Evolutionary conservation across 2,888 invertebrate species (phyloP).

Genomic region (Drosophila colorata): DNA sequence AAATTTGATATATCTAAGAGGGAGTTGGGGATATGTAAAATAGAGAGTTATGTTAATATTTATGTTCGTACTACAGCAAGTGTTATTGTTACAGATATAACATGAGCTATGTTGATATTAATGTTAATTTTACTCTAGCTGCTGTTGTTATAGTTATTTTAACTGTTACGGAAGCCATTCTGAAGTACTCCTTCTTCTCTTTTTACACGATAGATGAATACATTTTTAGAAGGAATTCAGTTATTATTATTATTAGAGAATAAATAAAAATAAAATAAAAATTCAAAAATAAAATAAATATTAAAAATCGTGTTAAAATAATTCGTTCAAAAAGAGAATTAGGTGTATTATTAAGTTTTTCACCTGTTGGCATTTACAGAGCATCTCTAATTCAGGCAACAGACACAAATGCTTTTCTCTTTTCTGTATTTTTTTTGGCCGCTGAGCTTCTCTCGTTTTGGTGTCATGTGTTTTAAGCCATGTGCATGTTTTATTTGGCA

Average conservation of each 20-base stretch:
- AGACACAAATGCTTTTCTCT: constrained; percentile 3
- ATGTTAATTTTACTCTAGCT: background rate
- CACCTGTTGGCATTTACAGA: background rate
- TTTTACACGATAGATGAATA: too few relatives aligned
- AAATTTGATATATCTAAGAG: constrained; percentile 1
- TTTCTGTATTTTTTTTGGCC: constrained; percentile 14
- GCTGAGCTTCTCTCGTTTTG: constrained; percentile 55
- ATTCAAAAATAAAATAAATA: too few relatives aligned
- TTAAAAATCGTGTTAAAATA: too few relatives aligned
- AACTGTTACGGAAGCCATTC: background rate
- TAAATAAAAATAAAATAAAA: too few relatives aligned
- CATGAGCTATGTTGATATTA: too few relatives aligned
- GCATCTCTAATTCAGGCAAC: constrained; percentile 23
- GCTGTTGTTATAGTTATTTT: too few relatives aligned
- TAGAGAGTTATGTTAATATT: background rate
- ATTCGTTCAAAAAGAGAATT: too few relatives aligned
- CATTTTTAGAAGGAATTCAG: too few relatives aligned
- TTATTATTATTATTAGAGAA: too few relatives aligned
- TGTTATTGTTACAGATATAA: background rate
- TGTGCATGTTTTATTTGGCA: constrained; percentile 73
- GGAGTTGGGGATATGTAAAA: too few relatives aligned
- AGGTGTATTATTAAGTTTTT: too few relatives aligned
- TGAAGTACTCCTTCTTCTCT: too few relatives aligned
- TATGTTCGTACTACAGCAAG: background rate
- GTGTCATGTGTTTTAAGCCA: constrained; percentile 77